phyloP scores from a whole-genome alignment of 2,113 vertebrate species.

The Ctenodactylus gundi region DNA sequence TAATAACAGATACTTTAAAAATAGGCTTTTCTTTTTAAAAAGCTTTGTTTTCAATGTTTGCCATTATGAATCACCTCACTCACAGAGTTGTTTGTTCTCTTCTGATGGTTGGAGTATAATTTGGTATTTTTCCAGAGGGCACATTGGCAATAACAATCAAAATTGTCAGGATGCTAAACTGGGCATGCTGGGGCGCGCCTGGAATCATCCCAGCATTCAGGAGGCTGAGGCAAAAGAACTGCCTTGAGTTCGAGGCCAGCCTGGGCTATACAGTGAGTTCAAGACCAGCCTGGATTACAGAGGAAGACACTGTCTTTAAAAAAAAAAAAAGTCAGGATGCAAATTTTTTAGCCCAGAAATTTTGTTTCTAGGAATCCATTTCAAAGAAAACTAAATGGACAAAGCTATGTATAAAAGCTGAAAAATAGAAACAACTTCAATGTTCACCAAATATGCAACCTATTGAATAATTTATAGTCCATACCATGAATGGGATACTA shows the following conservation, averaged over 20 bases:
- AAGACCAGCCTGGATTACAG: too few species aligned
- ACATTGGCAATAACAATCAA: constrained; percentile 36
- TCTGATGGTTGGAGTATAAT: neutral
- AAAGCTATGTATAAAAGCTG: neutral
- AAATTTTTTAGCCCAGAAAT: neutral
- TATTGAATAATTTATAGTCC: neutral
- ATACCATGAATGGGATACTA: neutral
- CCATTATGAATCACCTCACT: neutral
- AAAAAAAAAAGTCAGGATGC: neutral
- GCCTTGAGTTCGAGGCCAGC: too few species aligned
- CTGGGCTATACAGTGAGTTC: too few species aligned
- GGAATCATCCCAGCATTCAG: too few species aligned
- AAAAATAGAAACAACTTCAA: constrained; percentile 31
- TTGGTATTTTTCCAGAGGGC: neutral
- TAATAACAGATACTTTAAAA: constrained; percentile 28
- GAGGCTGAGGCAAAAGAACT: too few species aligned
- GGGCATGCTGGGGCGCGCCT: too few species aligned
- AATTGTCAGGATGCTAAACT: constrained; percentile 15
- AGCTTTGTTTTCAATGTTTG: neutral
- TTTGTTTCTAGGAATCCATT: neutral
- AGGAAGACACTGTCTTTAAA: too few species aligned
- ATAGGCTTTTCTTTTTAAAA: neutral
- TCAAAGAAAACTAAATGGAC: constrained; percentile 14
- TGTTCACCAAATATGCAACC: neutral
- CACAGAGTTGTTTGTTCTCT: neutral